These are phyloP conservation scores for Eupeodes latifasciatus DNA, from an alignment of 2,888 invertebrate genomes.

Conservation along the genomic window DNA sequence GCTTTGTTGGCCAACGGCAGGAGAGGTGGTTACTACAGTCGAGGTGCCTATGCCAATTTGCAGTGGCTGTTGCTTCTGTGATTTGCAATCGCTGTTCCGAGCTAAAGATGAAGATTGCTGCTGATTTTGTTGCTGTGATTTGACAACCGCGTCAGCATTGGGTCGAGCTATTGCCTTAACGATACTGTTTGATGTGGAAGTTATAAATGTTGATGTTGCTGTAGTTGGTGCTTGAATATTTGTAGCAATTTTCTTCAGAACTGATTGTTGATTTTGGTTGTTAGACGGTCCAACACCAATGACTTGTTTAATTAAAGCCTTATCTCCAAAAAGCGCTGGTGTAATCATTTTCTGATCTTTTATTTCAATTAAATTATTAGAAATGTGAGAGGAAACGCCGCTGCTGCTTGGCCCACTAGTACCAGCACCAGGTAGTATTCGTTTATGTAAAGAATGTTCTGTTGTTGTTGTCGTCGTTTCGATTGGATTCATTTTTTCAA, in stretches of 20 bases:
- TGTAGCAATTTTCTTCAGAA: slow-evolving; percentile 54
- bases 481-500: slow-evolving; percentile 53
- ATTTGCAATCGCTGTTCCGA: slow-evolving; percentile 43
- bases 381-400: slow-evolving; percentile 21
- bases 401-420: background rate
- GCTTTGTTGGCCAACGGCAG: slow-evolving; percentile 29
- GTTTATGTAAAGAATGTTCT: slow-evolving; percentile 52
- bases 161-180: slow-evolving; percentile 48
- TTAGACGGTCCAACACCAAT: slow-evolving; percentile 51
- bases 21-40: background rate
- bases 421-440: slow-evolving; percentile 39
- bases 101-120: slow-evolving; percentile 51
- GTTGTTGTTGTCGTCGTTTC: slow-evolving; percentile 46
- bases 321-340: slow-evolving; percentile 41
- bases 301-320: slow-evolving; percentile 60
- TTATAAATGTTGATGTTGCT: slow-evolving; percentile 45
- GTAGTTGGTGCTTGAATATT: slow-evolving; percentile 31
- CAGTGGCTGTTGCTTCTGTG: slow-evolving; percentile 28
- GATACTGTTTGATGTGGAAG: slow-evolving; percentile 49
- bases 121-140: slow-evolving; percentile 46
- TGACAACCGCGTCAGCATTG: slow-evolving; percentile 45
- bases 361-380: slow-evolving; percentile 26
- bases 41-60: slow-evolving; percentile 1
- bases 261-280: slow-evolving; percentile 57
- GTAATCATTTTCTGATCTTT: slow-evolving; percentile 34